Evolutionary conservation across 2,888 invertebrate species (phyloP), one percentile per base, ranked within the genome.

Genomic region (Pterostichus madidus): DNA sequence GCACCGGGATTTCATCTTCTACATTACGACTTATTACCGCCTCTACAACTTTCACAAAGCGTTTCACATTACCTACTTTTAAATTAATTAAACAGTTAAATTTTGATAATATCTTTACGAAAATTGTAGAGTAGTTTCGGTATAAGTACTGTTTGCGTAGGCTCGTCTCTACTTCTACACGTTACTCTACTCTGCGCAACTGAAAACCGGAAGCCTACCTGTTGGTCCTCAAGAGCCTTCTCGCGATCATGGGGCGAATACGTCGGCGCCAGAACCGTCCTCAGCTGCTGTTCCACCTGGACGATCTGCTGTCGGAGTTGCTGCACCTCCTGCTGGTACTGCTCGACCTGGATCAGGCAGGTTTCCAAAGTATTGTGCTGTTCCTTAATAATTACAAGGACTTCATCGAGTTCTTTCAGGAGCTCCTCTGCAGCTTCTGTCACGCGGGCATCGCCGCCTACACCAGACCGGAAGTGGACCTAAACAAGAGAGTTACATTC

Each of bases 391-490:
- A 90, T 89, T n/a, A 88, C 91, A 64, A 92, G 91, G 83, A 96
- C 91, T 83, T 92, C 91, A 86, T 95, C 95, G 87, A 97, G 92
- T 86, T 96, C 93, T 83, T 90, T 90, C 81, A 93, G 90, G 85
- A 97, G 91, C 86, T 94, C 94, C 85, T 93, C 92, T 79, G 95
- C 96, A 83, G 94, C 92, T 85, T 94, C 93, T 87, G 94, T 93
- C 76, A 97, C 94, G 85, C 94, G 94, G 85, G 93, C 92, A 91
- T 96, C 94, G 88, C 96, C 95, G 80, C 95, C 95, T 89, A 97
- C 94, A 84, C 96, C 96, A 84, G 95, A 94, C 84, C 95, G 94
- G 93, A 97, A 97, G 91, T 98, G 97, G 82, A 97, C 95, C 95
- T 96, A 90, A 61, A 79, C 35, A 78, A 79, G n/a, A 56, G 31